Base-by-base conservation (phyloP, 2,113 vertebrate species). In the Dicerorhinus sumatrensis region DNA sequence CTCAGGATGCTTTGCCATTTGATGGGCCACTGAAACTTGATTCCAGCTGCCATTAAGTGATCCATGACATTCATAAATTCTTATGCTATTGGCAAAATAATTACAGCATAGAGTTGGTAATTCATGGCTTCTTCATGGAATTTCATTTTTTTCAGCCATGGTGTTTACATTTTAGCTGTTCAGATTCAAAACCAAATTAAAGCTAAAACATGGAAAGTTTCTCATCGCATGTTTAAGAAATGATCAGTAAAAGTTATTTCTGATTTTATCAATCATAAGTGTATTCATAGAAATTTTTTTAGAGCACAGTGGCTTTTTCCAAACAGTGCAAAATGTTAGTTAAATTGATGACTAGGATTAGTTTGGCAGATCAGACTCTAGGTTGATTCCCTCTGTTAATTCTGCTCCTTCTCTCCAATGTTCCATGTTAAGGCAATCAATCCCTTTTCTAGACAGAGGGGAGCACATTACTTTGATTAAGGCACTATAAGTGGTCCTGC, bases 121-220 rank as follows among this genome's bases (percentile, higher is more conserved):
- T 86, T 60, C 7, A 5, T 81, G 13, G 13, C 10, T 86, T 91
- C 10, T 54, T 79, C 54, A 51, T 36, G 16, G 4, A 81, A 33
- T 62, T 70, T 85, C 13, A 25, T 5, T 31, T 48, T 60, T 58
- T 56, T 27, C 42, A 92, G 21, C 31, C 72, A 0, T 23, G 25
- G 11, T 6, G 6, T 83, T 63, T n/a, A 60, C 20, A 65, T 58
- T 94, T 97, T 89, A 81, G 17, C 17, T 91, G 58, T 72, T 97
- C 3, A 89, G 16, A 4, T 72, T 92, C 7, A 93, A 70, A 70
- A 80, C 5, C 25, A 91, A 94, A 84, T 25, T 42, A 70, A 89
- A 96, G 12, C 21, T 56, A 73, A 95, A 75, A 65, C 8, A 56
- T 39, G 21, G 16, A 84, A 93, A 46, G 2, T 1, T 21, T 85